phyloP scores from a whole-genome alignment of 2,113 vertebrate species.

The Myrmophylax atrothorax region DNA sequence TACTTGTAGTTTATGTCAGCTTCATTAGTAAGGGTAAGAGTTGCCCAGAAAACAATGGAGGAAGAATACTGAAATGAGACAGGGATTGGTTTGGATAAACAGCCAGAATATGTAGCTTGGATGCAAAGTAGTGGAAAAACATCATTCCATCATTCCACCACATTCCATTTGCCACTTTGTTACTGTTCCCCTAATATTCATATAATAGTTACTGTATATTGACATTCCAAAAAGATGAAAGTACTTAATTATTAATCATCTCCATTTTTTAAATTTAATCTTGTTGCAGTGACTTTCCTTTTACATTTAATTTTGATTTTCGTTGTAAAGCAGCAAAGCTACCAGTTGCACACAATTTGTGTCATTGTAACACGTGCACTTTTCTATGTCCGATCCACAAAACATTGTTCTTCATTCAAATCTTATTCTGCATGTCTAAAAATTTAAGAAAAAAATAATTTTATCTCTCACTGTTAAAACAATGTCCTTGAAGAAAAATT shows the following conservation, averaged over 20 bases:
- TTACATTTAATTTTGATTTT: neutral
- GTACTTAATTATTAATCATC: neutral
- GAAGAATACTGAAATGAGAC: neutral
- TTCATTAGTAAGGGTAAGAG: neutral
- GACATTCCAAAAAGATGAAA: neutral
- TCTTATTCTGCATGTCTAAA: neutral
- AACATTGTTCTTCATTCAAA: neutral
- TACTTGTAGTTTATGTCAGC: neutral
- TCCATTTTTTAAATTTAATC: neutral
- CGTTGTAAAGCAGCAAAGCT: neutral
- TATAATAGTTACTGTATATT: neutral
- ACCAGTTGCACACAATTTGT: neutral
- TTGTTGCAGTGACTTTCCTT: neutral
- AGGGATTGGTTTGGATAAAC: neutral
- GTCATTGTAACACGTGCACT: neutral
- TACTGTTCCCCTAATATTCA: neutral
- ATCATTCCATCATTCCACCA: neutral
- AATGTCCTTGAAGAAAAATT: neutral
- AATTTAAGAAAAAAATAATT: neutral
- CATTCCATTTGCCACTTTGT: neutral
- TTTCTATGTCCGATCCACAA: neutral
- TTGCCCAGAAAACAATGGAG: neutral
- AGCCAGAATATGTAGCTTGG: neutral
- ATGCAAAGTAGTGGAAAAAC: neutral
- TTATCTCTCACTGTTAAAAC: neutral